Base-by-base conservation (phyloP, 2,888 invertebrate genomes). In the Harmothoe impar region DNA sequence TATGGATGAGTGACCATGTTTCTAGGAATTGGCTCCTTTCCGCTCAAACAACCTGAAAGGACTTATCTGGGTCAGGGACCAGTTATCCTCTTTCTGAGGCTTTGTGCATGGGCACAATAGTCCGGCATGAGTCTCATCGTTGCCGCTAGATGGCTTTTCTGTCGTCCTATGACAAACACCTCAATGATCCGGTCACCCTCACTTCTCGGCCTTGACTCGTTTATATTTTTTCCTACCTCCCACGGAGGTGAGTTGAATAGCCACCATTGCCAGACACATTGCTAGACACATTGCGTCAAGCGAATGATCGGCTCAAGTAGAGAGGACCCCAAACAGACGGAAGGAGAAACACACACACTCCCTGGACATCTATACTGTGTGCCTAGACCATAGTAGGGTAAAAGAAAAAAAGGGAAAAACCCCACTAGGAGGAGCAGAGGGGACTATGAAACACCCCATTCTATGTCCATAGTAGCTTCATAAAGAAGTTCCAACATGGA, bases 31-130 rank as follows among this genome's bases (percentile, higher is more conserved):
- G 5, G 25, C 72, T 72, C 72, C 1, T 72, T 72, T 72, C 25
- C 29, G 3, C 72, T 25, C 5, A 0, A 29, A 12, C n/a, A 25
- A 7, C 72, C 72, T 25, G 72, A 25, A 72, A 72, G 72, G 72
- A 25, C 72, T 72, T 72, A 72, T n/a, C 7, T 72, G 29, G 29
- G 72, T 29, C 72, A 29, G 25, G 29, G 72, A 15, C n/a, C 3
- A 25, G 72, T 25, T 29, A 72, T 72, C 5, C 43, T 43, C 43
- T 7, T 3, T 43, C 43, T 43, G 72, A 29, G 3, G 72, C 25
- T 72, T 72, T 72, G 72, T 29, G 29, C 72, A 72, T 72, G 72
- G 15, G 72, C 17, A 72, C 72, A 72, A 72, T 72, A 25, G 72
- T 15, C 72, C 29, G 5, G 72, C 25, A 25, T 29, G 72, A 29